phyloP scores from a whole-genome alignment of 2,113 vertebrate species.

The Urocynchramus pylzowi region DNA sequence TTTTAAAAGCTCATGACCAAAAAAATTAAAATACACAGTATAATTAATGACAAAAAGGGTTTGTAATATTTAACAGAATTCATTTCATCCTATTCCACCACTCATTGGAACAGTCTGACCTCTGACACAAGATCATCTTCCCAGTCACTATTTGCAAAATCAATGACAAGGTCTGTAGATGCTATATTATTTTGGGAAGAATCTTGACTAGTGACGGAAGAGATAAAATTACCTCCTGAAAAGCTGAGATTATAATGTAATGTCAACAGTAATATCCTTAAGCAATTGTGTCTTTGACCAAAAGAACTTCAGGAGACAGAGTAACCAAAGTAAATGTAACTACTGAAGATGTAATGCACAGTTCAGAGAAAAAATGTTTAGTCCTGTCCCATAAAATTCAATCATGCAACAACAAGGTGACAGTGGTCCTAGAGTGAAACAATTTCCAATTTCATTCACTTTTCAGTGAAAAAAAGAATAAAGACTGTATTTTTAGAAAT shows the following conservation, averaged over 20 bases:
- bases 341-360: not conserved
- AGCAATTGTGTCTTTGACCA: not conserved
- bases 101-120: not conserved
- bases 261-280: not conserved
- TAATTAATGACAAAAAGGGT: not conserved
- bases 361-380: not conserved
- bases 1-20: not conserved
- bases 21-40: not conserved
- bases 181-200: not conserved
- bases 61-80: not conserved
- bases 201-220: not conserved
- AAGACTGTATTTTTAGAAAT: not conserved
- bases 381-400: not conserved
- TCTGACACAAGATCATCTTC: not conserved
- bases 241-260: not conserved
- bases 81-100: not conserved
- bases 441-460: not conserved
- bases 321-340: not conserved
- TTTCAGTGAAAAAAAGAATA: not conserved
- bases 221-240: not conserved
- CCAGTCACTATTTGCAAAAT: not conserved
- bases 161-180: not conserved
- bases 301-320: not conserved
- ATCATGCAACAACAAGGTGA: not conserved
- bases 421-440: not conserved